Conservation (phyloP, 1,140 invertebrate genomes). For the Acromyrmex charruanus region DNA sequence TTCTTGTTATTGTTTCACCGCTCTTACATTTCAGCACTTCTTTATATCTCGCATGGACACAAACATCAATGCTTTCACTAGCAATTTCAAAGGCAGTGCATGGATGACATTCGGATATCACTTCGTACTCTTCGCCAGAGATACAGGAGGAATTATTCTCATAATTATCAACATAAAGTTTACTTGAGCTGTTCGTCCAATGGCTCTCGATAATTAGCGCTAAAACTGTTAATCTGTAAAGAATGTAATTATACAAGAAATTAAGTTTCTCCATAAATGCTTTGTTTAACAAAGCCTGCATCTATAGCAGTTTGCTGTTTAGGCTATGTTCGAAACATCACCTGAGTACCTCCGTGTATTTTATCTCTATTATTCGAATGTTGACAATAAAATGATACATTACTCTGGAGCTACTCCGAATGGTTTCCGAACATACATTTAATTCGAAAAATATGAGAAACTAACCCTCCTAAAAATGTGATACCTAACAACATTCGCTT, state of each 20-base stretch:
- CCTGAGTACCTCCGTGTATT: too few relatives aligned
- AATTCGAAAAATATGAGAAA: constrained; percentile 58
- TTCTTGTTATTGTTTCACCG: constrained; percentile 90
- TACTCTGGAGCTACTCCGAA: too few relatives aligned
- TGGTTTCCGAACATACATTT: background rate
- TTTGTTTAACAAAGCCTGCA: background rate
- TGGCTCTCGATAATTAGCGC: constrained; percentile 93
- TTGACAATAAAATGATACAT: too few relatives aligned
- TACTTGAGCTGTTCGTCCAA: constrained; percentile 88
- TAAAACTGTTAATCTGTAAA: constrained; percentile 91
- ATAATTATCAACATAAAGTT: constrained; percentile 87
- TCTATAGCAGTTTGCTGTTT: background rate
- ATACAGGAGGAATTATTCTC: constrained; percentile 93
- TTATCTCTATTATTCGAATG: too few relatives aligned
- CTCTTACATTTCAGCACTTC: constrained; percentile 90
- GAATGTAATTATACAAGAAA: constrained; percentile 55
- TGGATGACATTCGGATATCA: constrained; percentile 92
- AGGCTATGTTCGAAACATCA: too few relatives aligned
- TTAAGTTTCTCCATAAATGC: background rate
- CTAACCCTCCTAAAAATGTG: constrained; percentile 88
- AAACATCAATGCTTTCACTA: constrained; percentile 90
- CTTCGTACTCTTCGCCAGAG: constrained; percentile 89
- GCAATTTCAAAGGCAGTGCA: constrained; percentile 92
- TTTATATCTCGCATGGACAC: constrained; percentile 90
- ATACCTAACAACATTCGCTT: constrained; percentile 90